Evolutionary conservation across 2,888 invertebrate species (phyloP), one percentile per base, ranked within the genome.

Genomic region (Dasysyrphus albostriatus): DNA sequence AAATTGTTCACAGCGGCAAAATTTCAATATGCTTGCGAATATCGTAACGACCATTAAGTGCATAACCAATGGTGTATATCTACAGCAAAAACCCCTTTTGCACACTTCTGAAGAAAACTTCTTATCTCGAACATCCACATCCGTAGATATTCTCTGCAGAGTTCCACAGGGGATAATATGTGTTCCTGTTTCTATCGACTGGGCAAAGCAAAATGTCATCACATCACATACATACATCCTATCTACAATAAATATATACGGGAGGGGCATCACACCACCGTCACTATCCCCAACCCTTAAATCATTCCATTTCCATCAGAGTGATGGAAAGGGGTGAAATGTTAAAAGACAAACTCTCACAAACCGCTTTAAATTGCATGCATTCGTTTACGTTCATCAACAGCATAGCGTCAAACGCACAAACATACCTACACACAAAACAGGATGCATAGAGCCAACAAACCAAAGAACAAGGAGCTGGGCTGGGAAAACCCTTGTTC

Each of bases 271-370:
- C 14, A 32, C 61, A 59, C 34, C 58, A 67, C 14, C 3, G 19
- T 29, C 37, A 1, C 47, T 51, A 5, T 4, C 42, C n/a, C 42
- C 14, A 1, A 5, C 14, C 8, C 1, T 37, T 4, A 16, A n/a
- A 16, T 49, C 34, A 47, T 51, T 5, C 39, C 10, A 5, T n/a
- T 51, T n/a, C 9, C 16, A 24, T 24, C 24, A 29, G 16, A 10
- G 47, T 16, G 0, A 51, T 3, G 59, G 10, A 29, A 16, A 59
- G 32, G 42, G 76, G 63, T 58, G 49, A 65, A 82, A 69, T 73
- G 82, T 74, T 77, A 82, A 74, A 76, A 69, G 72, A 84, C 72
- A 85, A 85, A 81, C 73, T 81, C 69, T 61, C 84, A 47, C 59
- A 67, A 81, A 81, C 67, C 67, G 59, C 59, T 81, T 85, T 51